Evolutionary conservation across 2,797 vertebrate species (phyloP), one percentile per base, ranked within the genome.

Genomic region (Poecilia velifera): DNA sequence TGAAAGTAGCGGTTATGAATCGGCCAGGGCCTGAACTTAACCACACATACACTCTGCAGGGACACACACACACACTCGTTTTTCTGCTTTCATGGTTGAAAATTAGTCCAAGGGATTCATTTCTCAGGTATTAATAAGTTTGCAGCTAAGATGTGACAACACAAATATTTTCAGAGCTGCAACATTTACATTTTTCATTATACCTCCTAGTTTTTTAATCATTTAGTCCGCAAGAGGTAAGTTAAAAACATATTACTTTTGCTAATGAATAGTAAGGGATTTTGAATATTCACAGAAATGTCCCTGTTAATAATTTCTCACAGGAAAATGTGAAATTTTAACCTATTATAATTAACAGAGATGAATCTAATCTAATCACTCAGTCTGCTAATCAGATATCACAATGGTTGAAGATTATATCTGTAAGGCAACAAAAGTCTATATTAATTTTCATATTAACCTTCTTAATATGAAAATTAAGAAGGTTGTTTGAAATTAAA

Each of bases 1-100:
- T 68, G 62, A 74, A 77, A 77, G 77, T 82, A n/a, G 34, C 57
- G 28, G 36, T 82, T 84, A 82, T 79, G 55, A 66, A 71, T 47
- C 49, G 72, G 71, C 8, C 77, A 22, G 28, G 3, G 43, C 36
- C 46, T 46, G 9, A 39, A 76, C 46, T 68, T 7, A 39, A 78
- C n/a, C 64, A 47, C 45, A 53, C 41, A 78, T 1, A 45, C 25
- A 71, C 13, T 71, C 68, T n/a, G 22, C 36, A 13, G 53, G 59
- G 22, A 71, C 7, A 16, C 25, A 28, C n/a, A 16, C n/a, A 39
- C 22, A 18, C 31, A n/a, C 55, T 2, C n/a, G 2, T 13, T 7
- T 31, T n/a, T 70, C 47, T 46, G 28, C 49, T 55, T 18, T 43
- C 18, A 20, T 6, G 6, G 53, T 39, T 72, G 28, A 70, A 72